Evolutionary conservation across 2,888 invertebrate genomes (phyloP).

Genomic region (Diaperis boleti): DNA sequence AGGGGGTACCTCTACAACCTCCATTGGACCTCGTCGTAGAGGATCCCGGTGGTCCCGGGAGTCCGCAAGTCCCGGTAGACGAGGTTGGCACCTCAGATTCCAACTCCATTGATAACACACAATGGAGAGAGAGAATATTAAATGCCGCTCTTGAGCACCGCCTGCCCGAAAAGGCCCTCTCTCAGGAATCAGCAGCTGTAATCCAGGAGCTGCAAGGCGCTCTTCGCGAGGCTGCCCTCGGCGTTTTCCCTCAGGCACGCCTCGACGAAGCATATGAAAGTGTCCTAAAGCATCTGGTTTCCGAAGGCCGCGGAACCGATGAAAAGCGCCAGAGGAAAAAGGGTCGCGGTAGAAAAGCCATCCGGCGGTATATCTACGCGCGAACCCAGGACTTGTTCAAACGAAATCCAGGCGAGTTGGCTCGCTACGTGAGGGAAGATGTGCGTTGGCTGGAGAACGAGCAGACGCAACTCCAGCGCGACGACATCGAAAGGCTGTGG

Average conservation of each 20-base stretch:
- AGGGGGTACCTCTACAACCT: background rate
- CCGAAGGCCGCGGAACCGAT: background rate
- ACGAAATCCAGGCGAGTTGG: conserved; percentile 53
- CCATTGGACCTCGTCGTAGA: background rate
- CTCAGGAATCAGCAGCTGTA: conserved; percentile 19
- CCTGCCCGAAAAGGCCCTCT: conserved; percentile 19
- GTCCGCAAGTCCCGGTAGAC: background rate
- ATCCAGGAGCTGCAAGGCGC: conserved; percentile 36
- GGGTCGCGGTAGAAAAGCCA: conserved; percentile 25
- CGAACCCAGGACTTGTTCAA: conserved; percentile 55
- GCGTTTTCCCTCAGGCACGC: conserved; percentile 38
- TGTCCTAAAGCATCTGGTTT: conserved; percentile 12
- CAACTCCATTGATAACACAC: conserved; percentile 9
- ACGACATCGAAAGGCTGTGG: conserved; percentile 50
- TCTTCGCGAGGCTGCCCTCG: conserved; percentile 25
- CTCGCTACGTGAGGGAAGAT: conserved; percentile 50
- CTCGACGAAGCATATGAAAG: conserved; percentile 35
- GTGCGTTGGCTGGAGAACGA: conserved; percentile 43
- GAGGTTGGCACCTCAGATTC: background rate
- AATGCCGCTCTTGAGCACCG: background rate
- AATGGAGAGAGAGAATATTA: conserved; percentile 16
- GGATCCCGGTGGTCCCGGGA: conserved; percentile 1
- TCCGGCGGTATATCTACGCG: conserved; percentile 50
- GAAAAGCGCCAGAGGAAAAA: conserved; percentile 22
- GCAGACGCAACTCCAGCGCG: too few relatives aligned